A percentile compares a stretch with the other conserved stretches of the same genome.
Evolutionary conservation across 2,113 vertebrate genomes (phyloP).

Genomic region (Upupa epops): DNA sequence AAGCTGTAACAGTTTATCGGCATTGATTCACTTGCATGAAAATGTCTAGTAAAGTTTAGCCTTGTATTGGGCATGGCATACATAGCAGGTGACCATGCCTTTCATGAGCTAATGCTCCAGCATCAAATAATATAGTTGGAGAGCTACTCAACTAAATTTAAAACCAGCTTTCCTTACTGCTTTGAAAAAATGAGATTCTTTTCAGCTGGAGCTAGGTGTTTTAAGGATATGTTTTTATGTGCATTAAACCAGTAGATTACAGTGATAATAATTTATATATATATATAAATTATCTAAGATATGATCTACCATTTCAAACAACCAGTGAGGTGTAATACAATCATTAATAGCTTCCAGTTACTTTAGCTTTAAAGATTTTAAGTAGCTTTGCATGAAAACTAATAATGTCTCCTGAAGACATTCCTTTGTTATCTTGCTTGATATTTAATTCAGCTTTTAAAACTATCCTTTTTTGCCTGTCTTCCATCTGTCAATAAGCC

Average conservation of each 20-base stretch:
- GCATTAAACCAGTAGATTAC: background rate
- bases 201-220: background rate
- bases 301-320: background rate
- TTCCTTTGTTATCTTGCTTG: background rate
- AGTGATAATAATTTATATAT: background rate
- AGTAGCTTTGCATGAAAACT: background rate
- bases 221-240: background rate
- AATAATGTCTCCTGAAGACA: background rate
- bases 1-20: background rate
- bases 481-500: conserved; percentile 13
- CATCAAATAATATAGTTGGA: background rate
- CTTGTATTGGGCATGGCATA: too few species aligned
- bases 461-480: background rate
- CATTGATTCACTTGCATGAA: too few species aligned
- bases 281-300: background rate
- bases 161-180: background rate
- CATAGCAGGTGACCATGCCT: too few species aligned
- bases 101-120: too few species aligned
- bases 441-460: conserved; percentile 9
- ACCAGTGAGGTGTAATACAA: background rate
- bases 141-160: background rate
- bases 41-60: too few species aligned
- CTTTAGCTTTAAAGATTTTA: background rate
- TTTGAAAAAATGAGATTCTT: background rate
- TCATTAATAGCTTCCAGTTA: background rate